Percentiles rank a stretch among this genome's conserved stretches.
Evolutionary conservation across 2,113 vertebrate genomes (phyloP).

Genomic region (Periophthalmus modestus): DNA sequence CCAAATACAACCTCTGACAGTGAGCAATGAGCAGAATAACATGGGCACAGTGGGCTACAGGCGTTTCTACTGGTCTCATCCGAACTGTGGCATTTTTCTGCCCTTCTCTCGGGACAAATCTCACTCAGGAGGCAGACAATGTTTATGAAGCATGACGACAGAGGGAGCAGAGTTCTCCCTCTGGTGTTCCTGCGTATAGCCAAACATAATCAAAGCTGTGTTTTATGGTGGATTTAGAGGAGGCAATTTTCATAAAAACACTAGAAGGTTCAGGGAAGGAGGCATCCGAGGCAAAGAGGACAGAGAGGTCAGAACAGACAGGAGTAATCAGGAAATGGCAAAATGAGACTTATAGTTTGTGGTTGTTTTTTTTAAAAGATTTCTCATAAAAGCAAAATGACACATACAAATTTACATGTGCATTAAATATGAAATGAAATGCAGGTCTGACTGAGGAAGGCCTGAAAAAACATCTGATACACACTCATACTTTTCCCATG

Average conservation of each 20-base stretch:
- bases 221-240: constrained; percentile 69
- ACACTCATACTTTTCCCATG: too few species aligned
- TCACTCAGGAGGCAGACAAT: constrained; percentile 7
- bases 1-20: neutral
- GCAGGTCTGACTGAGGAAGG: too few species aligned
- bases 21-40: constrained; percentile 10
- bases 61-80: neutral
- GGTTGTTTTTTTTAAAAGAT: neutral
- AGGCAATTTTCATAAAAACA: constrained; percentile 71
- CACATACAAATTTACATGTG: neutral
- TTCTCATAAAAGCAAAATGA: neutral
- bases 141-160: constrained; percentile 2
- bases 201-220: constrained; percentile 60
- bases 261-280: constrained; percentile 39
- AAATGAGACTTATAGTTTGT: neutral
- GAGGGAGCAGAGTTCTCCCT: constrained; percentile 23
- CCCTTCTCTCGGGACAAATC: constrained; percentile 5
- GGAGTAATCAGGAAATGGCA: constrained; percentile 23
- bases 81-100: constrained; percentile 5
- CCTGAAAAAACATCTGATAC: too few species aligned
- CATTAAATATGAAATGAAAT: neutral
- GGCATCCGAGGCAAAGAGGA: constrained; percentile 20
- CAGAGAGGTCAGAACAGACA: neutral
- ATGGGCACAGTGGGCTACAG: neutral
- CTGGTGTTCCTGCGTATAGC: constrained; percentile 17